Evolutionary conservation across 2,113 vertebrate species (phyloP).

Genomic region (Semicossyphus pulcher): DNA sequence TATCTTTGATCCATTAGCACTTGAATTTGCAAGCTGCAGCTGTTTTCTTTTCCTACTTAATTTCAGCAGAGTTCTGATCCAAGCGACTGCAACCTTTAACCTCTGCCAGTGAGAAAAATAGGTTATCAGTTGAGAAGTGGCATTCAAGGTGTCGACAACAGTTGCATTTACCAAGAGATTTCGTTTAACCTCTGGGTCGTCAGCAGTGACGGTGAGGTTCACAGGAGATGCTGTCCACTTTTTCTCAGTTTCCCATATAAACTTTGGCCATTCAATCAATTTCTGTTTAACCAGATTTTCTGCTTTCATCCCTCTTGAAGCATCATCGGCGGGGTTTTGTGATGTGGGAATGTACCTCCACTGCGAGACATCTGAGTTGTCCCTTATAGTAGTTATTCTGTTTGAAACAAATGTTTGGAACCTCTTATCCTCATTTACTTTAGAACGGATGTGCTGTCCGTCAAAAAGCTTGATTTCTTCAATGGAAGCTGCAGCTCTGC

Average conservation of each 20-base stretch:
- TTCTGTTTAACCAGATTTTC: neutral
- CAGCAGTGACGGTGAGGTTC: neutral
- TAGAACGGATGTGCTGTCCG: slow-evolving; percentile 37
- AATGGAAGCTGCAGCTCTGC: slow-evolving; percentile 8
- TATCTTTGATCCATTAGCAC: neutral
- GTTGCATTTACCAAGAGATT: neutral
- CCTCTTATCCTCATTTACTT: slow-evolving; percentile 34
- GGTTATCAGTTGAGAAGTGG: neutral
- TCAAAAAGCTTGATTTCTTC: slow-evolving; percentile 24
- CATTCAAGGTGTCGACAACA: neutral
- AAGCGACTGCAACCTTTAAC: slow-evolving; percentile 17
- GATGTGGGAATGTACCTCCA: slow-evolving; percentile 25
- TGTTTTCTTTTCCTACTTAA: neutral
- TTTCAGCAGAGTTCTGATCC: slow-evolving; percentile 15
- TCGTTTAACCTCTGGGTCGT: slow-evolving; percentile 29
- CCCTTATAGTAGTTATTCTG: slow-evolving; percentile 1
- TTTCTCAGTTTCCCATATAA: slow-evolving; percentile 28
- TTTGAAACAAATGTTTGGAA: slow-evolving; percentile 42
- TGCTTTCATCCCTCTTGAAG: slow-evolving; percentile 1
- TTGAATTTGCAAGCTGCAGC: neutral
- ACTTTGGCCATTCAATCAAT: slow-evolving; percentile 38
- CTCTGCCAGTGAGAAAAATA: slow-evolving; percentile 2
- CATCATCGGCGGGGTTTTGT: slow-evolving; percentile 26
- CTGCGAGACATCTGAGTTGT: neutral
- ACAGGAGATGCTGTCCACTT: slow-evolving; percentile 1